A percentile compares a stretch with the other conserved stretches of the same genome.
Evolutionary conservation across 2,797 vertebrate species (phyloP).

Genomic region (Cuniculus paca): DNA sequence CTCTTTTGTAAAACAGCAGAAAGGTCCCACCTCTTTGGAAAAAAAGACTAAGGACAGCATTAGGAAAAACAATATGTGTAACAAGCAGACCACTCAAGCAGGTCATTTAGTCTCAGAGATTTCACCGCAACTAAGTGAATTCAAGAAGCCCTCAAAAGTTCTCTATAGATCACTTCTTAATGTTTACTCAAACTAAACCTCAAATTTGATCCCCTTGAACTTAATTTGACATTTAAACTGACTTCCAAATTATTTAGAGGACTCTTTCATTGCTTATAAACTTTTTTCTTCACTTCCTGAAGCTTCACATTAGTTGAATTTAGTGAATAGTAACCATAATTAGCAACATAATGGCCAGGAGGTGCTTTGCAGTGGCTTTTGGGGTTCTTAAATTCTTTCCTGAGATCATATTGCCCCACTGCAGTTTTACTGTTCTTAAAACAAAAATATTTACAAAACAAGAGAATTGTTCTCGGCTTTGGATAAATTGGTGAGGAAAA

Average conservation of each 20-base stretch:
- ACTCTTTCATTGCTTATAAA: neutral
- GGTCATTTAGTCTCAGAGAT: neutral
- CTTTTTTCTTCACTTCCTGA: neutral
- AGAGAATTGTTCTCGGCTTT: neutral
- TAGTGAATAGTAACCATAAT: neutral
- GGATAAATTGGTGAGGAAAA: neutral
- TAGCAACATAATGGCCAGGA: neutral
- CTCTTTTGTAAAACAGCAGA: neutral
- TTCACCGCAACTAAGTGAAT: neutral
- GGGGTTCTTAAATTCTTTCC: neutral
- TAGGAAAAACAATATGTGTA: neutral
- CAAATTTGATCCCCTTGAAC: neutral
- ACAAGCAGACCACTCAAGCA: neutral
- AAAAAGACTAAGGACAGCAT: neutral
- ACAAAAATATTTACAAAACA: constrained; percentile 25
- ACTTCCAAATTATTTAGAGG: constrained; percentile 14
- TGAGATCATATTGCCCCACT: neutral
- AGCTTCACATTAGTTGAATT: neutral
- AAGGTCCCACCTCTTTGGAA: neutral
- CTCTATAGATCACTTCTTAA: neutral
- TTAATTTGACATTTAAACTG: constrained; percentile 32
- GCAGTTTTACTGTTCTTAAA: constrained; percentile 1
- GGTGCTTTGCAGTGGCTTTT: neutral
- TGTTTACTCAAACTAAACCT: constrained; percentile 11
- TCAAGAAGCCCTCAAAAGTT: neutral